Evolutionary conservation across 2,888 invertebrate genomes (phyloP), one percentile per base, ranked within the genome.

Genomic region (Dicranocentrus wangi): DNA sequence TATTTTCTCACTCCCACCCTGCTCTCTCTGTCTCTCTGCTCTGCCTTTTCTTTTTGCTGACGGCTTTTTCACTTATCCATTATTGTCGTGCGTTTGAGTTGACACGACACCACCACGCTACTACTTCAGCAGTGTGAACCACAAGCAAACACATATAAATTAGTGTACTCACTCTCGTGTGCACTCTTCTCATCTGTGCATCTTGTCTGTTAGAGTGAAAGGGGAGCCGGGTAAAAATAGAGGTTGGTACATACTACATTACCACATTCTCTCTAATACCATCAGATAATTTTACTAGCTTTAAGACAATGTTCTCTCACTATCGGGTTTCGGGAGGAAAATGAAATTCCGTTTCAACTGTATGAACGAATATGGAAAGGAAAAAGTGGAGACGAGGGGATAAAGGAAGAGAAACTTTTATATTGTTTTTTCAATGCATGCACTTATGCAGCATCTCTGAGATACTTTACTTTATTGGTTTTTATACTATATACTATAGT

Each of bases 61-160:
- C 66, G 72, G 58, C 66, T 68, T 71, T 71, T 66, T 79, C 58
- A 66, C 58, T 72, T 79, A 79, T 79, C 79, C 79, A 72, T 79
- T 79, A 79, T 72, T 72, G 68, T 66, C 72, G 66, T 79, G 58
- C 55, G 32, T 61, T 43, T 7, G 39, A 60, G 51, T 43, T 23
- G 69, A 77, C 68, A 77, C 43, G 32, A 69, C 15, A 61, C 27
- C 39, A 39, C 10, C 23, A 39, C 32, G 13, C 23, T 23, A 13
- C 2, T 8, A 61, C 61, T 61, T 42, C 23, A 65, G 23, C 17
- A 65, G 65, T 5, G 65, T 42, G 65, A 65, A 65, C 65, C 65
- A n/a, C 43, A 65, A 65, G 65, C 42, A 65, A 65, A 65, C n/a
- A 25, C 15, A 63, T 39, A 28, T 55, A 23, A 23, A 23, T 55